Percentiles rank a stretch among this genome's conserved stretches.
phyloP scores from a whole-genome alignment of 2,797 vertebrate species.

The Sphaeramia orbicularis region DNA sequence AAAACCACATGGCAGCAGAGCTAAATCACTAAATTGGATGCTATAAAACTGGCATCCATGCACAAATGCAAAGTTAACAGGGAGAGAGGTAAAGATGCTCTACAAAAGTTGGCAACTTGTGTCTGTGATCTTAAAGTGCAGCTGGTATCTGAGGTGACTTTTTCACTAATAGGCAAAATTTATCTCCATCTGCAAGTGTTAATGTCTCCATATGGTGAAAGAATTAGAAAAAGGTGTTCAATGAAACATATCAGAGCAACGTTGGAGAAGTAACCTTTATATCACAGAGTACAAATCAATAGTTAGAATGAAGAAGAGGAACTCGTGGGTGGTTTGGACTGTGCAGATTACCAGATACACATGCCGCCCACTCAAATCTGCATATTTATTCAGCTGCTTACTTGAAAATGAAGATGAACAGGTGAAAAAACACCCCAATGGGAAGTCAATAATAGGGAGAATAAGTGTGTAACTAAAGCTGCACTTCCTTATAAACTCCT shows the following conservation, averaged over 20 bases:
- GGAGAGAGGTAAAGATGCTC: conserved; percentile 20
- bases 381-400: conserved; percentile 7
- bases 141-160: conserved; percentile 22
- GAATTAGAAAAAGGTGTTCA: conserved; percentile 39
- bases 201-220: conserved; percentile 25
- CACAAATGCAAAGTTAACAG: conserved; percentile 35
- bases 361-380: conserved; percentile 23
- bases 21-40: conserved; percentile 36
- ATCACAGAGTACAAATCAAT: conserved; percentile 37
- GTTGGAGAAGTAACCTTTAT: conserved; percentile 34
- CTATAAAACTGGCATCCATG: conserved; percentile 36
- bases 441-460: conserved; percentile 20
- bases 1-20: conserved; percentile 36
- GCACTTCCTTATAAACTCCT: conserved; percentile 40
- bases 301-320: conserved; percentile 15
- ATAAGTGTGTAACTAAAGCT: conserved; percentile 29
- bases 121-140: conserved; percentile 17
- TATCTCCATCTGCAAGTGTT: conserved; percentile 50
- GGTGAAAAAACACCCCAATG: conserved; percentile 12
- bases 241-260: conserved; percentile 21
- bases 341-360: conserved; percentile 20
- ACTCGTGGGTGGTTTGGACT: conserved; percentile 16
- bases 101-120: conserved; percentile 37
- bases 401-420: conserved; percentile 42
- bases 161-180: conserved; percentile 29